Conservation (phyloP, 2,888 invertebrate species). For the Spicauda simplicius region DNA sequence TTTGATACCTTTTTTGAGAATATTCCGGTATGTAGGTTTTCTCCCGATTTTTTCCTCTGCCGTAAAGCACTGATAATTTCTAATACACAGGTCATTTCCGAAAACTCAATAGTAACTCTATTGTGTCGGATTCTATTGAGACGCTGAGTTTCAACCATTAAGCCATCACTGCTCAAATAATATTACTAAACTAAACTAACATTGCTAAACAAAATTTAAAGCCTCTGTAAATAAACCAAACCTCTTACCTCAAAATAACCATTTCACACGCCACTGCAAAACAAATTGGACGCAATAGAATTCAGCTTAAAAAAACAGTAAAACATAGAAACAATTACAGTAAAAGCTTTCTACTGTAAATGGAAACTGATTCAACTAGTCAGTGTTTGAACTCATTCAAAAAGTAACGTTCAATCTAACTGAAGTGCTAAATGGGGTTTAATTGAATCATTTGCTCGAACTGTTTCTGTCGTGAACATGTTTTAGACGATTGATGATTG, state of each 20-base stretch:
- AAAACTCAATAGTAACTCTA: too few relatives aligned
- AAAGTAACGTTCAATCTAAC: neutral
- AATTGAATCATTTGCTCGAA: neutral
- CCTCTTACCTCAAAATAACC: neutral
- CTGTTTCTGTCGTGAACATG: neutral
- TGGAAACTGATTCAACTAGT: constrained; percentile 6
- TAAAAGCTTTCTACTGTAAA: constrained; percentile 25
- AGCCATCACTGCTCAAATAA: too few relatives aligned
- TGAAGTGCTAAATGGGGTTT: constrained; percentile 3
- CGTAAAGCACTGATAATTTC: too few relatives aligned
- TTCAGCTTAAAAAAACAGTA: neutral
- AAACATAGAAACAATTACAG: constrained; percentile 17
- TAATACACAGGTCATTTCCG: too few relatives aligned
- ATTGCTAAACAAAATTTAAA: too few relatives aligned
- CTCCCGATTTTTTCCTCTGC: too few relatives aligned
- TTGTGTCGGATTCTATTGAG: too few relatives aligned
- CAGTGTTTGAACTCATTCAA: constrained; percentile 7
- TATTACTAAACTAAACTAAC: too few relatives aligned
- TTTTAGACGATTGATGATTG: too few relatives aligned
- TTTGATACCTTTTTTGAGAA: too few relatives aligned
- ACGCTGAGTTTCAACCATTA: too few relatives aligned
- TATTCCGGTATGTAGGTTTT: too few relatives aligned
- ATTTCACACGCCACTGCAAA: neutral
- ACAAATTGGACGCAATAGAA: constrained; percentile 14
- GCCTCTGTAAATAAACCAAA: neutral